Evolutionary conservation across 37 sponge, comb jelly and placozoan genomes (phyloP).

Genomic region (Lycopodina hypogea): DNA sequence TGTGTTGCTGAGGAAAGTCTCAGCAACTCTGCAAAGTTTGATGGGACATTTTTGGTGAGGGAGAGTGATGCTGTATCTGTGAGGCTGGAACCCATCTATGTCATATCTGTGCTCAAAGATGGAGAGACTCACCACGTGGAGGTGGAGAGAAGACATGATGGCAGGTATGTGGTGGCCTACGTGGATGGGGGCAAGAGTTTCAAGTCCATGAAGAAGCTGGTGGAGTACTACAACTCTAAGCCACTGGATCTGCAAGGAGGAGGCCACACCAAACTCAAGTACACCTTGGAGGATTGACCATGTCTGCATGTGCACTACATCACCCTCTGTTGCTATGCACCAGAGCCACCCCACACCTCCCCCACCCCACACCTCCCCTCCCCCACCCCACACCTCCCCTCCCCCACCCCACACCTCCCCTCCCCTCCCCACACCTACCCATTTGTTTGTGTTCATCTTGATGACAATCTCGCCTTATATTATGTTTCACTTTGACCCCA

Average conservation of each 20-base stretch:
- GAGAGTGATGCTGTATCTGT: constrained; percentile 38
- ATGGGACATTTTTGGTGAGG: constrained; percentile 36
- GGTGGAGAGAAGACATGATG: constrained; percentile 2
- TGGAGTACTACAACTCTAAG: constrained; percentile 23
- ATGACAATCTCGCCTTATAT: no score
- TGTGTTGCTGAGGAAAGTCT: constrained; percentile 11
- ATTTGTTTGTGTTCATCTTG: no score
- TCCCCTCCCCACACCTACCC: no score
- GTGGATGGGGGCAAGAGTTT: constrained; percentile 4
- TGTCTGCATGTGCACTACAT: neutral
- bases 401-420: no score
- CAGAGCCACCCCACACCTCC: no score
- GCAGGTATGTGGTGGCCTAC: constrained; percentile 13
- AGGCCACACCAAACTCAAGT: constrained; percentile 22
- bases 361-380: no score
- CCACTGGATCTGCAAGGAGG: constrained; percentile 30
- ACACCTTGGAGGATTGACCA: constrained; percentile 13
- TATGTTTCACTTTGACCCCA: no score
- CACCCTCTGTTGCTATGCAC: no score
- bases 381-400: no score
- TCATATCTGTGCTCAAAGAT: constrained; percentile 19
- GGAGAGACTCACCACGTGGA: constrained; percentile 30
- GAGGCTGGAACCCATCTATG: constrained; percentile 2
- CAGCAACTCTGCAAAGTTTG: constrained; percentile 20
- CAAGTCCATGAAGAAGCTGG: constrained; percentile 24